Conservation (phyloP, 2,113 vertebrate genomes). For the Triplophysa rosa region DNA sequence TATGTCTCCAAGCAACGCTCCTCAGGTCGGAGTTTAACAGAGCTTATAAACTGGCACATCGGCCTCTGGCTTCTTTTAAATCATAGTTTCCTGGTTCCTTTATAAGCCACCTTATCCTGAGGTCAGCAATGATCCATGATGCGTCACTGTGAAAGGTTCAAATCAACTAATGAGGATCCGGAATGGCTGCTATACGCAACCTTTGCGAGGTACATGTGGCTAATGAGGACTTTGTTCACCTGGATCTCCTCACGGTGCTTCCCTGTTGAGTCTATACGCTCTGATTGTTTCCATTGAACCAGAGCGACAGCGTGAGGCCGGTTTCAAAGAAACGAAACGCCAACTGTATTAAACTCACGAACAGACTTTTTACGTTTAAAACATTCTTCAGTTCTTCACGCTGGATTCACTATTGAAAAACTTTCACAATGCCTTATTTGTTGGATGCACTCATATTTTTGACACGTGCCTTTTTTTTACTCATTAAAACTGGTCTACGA, state of each 20-base stretch:
- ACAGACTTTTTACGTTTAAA: background rate
- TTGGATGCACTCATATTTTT: background rate
- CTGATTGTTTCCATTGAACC: conserved; percentile 28
- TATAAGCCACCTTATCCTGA: conserved; percentile 23
- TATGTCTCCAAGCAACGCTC: conserved; percentile 17
- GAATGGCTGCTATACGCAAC: conserved; percentile 31
- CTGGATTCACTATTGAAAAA: background rate
- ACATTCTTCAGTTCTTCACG: background rate
- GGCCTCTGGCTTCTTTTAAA: conserved; percentile 7
- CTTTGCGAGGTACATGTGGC: conserved; percentile 4
- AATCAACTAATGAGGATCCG: conserved; percentile 28
- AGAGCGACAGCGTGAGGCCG: background rate
- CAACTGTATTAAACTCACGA: conserved; percentile 3
- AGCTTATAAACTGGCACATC: conserved; percentile 31
- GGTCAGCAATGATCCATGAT: conserved; percentile 43
- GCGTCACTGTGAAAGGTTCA: conserved; percentile 45
- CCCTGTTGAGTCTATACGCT: conserved; percentile 4
- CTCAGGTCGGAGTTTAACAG: conserved; percentile 13
- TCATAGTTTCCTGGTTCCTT: background rate
- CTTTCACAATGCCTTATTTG: background rate
- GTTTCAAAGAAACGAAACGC: background rate
- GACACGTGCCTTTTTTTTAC: conserved; percentile 4
- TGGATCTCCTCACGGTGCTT: background rate
- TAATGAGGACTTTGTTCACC: conserved; percentile 49
- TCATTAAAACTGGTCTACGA: background rate